Conservation (phyloP, 2,888 invertebrate species). For the Conchocele bisecta region DNA sequence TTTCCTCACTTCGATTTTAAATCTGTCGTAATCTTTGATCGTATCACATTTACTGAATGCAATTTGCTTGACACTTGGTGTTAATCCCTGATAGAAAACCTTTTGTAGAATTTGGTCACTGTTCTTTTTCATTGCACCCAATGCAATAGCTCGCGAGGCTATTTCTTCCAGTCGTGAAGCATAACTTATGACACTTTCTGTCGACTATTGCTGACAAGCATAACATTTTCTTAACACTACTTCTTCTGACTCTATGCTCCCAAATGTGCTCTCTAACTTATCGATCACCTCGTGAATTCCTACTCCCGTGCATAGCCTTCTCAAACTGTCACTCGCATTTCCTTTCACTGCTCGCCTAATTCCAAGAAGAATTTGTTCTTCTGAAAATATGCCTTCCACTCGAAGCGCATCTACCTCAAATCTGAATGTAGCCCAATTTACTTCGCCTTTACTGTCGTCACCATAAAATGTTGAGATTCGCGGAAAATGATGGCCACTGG, state of each 20-base stretch:
- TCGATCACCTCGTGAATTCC: neutral
- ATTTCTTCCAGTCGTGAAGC: constrained; percentile 10
- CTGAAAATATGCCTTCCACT: neutral
- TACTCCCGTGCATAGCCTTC: constrained; percentile 3
- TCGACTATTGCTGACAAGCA: constrained; percentile 2
- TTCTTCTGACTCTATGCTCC: constrained; percentile 10
- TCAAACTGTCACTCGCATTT: constrained; percentile 15
- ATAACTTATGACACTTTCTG: neutral
- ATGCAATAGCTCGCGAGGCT: constrained; percentile 11
- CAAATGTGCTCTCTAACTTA: constrained; percentile 14
- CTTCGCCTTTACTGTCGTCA: constrained; percentile 14
- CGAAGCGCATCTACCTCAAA: constrained; percentile 15
- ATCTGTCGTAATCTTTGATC: too few species aligned
- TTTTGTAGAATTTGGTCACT: constrained; percentile 1
- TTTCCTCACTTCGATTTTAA: too few species aligned
- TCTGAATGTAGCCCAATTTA: neutral
- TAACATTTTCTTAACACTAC: constrained; percentile 5
- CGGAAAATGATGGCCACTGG: neutral
- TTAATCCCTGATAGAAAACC: constrained; percentile 16
- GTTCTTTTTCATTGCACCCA: neutral
- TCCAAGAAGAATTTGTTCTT: constrained; percentile 7
- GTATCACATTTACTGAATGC: neutral
- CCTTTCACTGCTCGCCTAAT: constrained; percentile 15
- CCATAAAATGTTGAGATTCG: constrained; percentile 24
- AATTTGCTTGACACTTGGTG: neutral